Evolutionary conservation across 2,888 invertebrate genomes (phyloP), one percentile per base, ranked within the genome.

Genomic region (Fissipunctia ypsillon): DNA sequence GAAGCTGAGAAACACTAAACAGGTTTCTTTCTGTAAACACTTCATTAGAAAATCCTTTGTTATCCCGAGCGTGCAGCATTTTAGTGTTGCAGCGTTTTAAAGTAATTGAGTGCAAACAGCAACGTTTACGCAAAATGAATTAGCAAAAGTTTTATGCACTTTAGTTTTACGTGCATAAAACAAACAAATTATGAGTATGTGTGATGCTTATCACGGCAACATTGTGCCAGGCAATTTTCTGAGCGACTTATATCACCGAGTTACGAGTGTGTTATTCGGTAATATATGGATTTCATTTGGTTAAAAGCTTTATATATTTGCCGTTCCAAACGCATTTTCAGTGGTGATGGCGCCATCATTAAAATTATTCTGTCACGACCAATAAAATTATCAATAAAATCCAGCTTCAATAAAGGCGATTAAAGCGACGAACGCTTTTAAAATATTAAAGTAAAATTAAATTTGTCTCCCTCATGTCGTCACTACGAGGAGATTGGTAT

Each of bases 261-360:
- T 93, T 93, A 93, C 92, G 93, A 93, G 93, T 93, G 91, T 90
- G 93, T 94, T 95, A 95, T 94, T 93, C 93, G 87, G 92, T 94
- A 93, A 95, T 95, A 92, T 93, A 95, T 91, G 93, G 89, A 86
- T 94, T 95, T 95, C 95, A 95, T 95, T 95, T 95, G 91, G 93
- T 94, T 95, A 95, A 95, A 95, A 95, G 95, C 95, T 93, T 94
- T 92, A 92, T 94, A 93, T 91, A 91, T 93, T 95, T 92, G 91
- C 90, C 90, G 89, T 90, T 90, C 90, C 90, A 89, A 93, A 93
- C 90, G 91, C 91, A 91, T 91, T 94, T 92, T 88, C 90, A 90
- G 89, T 90, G 87, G 90, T 90, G 88, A 89, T 88, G 91, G 88
- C 84, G 90, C 91, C 90, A 92, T 93, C 92, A 93, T 94, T 94